Base-by-base conservation (phyloP, 2,888 invertebrate species). In the Anoplius nigerrimus region DNA sequence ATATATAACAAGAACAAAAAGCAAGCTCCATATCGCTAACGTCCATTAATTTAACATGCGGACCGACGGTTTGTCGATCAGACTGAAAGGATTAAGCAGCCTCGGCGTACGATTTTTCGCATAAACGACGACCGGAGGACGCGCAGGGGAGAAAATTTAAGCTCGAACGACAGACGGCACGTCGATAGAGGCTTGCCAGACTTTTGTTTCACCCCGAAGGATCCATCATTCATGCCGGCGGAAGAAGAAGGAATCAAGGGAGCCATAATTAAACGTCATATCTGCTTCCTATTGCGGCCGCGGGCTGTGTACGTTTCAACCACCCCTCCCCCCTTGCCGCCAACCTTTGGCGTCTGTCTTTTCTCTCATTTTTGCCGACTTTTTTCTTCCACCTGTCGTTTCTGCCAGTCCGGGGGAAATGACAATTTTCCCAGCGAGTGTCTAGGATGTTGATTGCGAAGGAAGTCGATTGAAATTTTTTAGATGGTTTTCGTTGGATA, bases 251-350 rank as follows among this genome's bases (percentile, higher is more conserved):
- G 24, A 24, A 24, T 24, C 24, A 24, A 24, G 24, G 24, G 24
- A 24, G 24, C 6, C 24, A 55, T 58, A 64, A 75, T 73, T 75
- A 75, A 72, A 73, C 60, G 69, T 73, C 60, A 52, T 57, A 60
- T 45, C 58, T 51, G 34, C 63, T 69, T 67, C 71, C 57, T 66
- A 75, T 74, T 71, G 67, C 45, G 55, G 66, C 58, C 57, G 13
- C 48, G 54, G 57, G 66, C 51, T 62, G 59, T 67, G 61, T 63
- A 45, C 16, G n/a, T n/a, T n/a, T 13, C 8, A 8, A 13, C 13
- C 18, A 51, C 46, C 18, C 56, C 51, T 54, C 20, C 24, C 15
- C 13, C 24, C 51, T 13, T 16, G 34, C 57, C 43, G 42, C 42
- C 53, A 22, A 8, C 42, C 27, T 15, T 27, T 45, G 16, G n/a